Evolutionary conservation across 2,113 vertebrate species (phyloP), one percentile per base, ranked within the genome.

Genomic region (Apeltes quadracus): DNA sequence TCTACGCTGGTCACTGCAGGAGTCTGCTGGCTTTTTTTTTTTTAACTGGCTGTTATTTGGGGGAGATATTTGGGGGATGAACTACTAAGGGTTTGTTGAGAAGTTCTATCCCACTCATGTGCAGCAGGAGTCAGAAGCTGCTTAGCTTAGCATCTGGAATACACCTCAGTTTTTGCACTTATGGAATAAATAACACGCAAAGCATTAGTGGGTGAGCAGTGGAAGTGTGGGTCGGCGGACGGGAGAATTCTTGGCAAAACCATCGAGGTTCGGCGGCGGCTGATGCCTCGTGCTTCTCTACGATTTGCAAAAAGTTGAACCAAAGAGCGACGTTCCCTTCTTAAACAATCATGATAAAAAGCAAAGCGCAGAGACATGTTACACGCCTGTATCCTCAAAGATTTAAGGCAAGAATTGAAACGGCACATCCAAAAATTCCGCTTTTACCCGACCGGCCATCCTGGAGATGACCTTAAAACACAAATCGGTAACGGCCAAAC

Each of bases 1-100:
- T n/a, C n/a, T n/a, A n/a, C n/a, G n/a, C n/a, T 85, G 82, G 78
- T 80, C 67, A 48, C 66, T 71, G 27, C 50, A 9, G 18, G 29
- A 41, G 56, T 73, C 41, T 18, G 22, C 11, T 14, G 50, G 50
- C 22, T 51, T 50, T 51, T 50, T 51, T 41, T 53, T 53, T 50
- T 51, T 41, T 1, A 41, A 41, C 39, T 14, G 13, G 14, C 41
- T 43, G 41, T 18, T 25, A 14, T 25, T 38, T 20, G 23, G n/a
- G 20, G 3, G 3, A 25, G 32, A 27, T 44, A 20, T 61, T 39
- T 61, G 12, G 56, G 39, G 54, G 70, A 67, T 3, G 34, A 7
- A n/a, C 22, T 57, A 25, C 53, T 10, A 1, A 27, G 25, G n/a
- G 53, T 39, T 16, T 11, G 16, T n/a, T 18, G 34, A 27, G 6